Evolutionary conservation across 1,140 invertebrate species (phyloP), one percentile per base, ranked within the genome.

Genomic region (Microplitis mediator): DNA sequence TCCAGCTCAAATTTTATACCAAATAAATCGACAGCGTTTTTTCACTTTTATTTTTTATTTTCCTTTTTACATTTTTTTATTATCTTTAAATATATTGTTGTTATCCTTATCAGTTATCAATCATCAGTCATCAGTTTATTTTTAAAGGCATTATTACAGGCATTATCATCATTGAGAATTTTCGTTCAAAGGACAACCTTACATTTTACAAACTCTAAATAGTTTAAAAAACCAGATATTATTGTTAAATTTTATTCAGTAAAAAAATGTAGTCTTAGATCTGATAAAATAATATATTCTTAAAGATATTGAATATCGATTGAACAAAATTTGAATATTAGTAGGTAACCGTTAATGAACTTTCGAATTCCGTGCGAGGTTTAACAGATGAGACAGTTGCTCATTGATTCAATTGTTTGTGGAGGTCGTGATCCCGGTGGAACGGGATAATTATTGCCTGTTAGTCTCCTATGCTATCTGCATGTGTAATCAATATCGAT

Each of bases 371-470:
- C 23, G 56, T 11, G 9, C 56, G 23, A 58, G 16, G 56, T 16
- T 58, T 58, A 58, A 58, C 56, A 58, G 4, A 23, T 39, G 71
- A 60, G 23, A 56, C 64, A 51, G 68, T 58, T 58, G 67, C 31
- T 39, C 58, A 69, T 79, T 80, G 78, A 81, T 81, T 80, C 76
- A 81, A 81, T 81, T 75, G 77, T 72, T 77, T 73, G 72, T 65
- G 34, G 72, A 77, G 70, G 66, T 56, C 14, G 66, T 50, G 50
- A 79, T 80, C 74, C 66, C 67, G 64, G 51, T 60, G 72, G 76
- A 74, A 71, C 63, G 75, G 72, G 77, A 80, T 80, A 80, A 80
- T 80, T 80, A 80, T 80, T 73, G 77, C 77, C 78, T 76, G 79
- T 79, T 80, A 81, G 77, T 72, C 73, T 64, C 73, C 78, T 80